These are phyloP conservation scores for Sceliomorpha sp. DNA, from an alignment of 2,888 invertebrate species.

Conservation along the genomic window DNA sequence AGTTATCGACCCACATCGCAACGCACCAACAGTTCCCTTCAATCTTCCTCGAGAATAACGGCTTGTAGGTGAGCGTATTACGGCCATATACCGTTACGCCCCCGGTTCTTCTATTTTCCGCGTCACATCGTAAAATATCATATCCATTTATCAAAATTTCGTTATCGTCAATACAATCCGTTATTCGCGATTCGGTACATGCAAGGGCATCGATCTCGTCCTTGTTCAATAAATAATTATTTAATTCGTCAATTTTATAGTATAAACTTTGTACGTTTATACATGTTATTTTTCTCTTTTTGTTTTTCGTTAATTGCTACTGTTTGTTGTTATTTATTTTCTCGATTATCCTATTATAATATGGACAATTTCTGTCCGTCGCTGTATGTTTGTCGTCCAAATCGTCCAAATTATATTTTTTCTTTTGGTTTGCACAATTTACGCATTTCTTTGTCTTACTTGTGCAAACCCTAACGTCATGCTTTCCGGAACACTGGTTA, in stretches of 20 bases:
- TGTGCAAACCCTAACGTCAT: no score
- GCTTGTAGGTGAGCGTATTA: not conserved
- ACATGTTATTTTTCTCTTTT: not conserved
- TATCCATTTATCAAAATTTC: not conserved
- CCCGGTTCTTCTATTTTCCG: not conserved
- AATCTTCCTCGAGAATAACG: not conserved
- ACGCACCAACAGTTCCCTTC: slow-evolving; percentile 1
- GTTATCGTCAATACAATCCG: no score
- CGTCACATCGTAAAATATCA: not conserved
- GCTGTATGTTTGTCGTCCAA: no score
- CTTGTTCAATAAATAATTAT: not conserved
- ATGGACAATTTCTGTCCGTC: not conserved
- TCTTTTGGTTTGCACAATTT: no score
- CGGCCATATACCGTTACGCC: not conserved
- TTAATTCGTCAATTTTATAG: not conserved
- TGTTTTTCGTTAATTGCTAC: not conserved
- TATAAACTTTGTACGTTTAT: not conserved
- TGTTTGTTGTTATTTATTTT: not conserved
- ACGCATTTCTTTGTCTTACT: no score
- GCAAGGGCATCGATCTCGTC: not conserved
- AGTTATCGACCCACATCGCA: not conserved
- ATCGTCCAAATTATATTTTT: no score
- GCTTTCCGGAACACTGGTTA: no score
- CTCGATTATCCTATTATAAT: not conserved
- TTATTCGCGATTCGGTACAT: not conserved